Evolutionary conservation across 2,888 invertebrate genomes (phyloP).

Genomic region (Pediacus dermestoides): DNA sequence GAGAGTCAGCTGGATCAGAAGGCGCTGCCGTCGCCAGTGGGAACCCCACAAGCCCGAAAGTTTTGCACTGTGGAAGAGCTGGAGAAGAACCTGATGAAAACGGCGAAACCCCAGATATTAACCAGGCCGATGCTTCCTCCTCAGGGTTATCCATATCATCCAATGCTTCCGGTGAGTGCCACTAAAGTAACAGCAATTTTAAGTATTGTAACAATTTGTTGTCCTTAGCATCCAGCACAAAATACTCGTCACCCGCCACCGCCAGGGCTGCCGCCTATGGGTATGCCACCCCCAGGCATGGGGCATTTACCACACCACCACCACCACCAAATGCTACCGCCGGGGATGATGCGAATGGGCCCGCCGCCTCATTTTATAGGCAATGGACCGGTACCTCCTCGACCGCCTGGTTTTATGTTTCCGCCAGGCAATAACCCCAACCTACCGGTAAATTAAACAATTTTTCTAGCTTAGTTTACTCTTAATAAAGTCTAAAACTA

Average conservation of each 20-base stretch:
- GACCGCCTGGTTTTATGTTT: constrained; percentile 32
- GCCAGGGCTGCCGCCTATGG: constrained; percentile 48
- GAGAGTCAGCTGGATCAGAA: constrained; percentile 25
- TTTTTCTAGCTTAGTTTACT: too few relatives aligned
- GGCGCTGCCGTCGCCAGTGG: constrained; percentile 17
- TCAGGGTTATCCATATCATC: constrained; percentile 26
- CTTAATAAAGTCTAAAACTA: too few relatives aligned
- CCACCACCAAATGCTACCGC: constrained; percentile 31
- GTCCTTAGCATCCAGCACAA: constrained; percentile 36
- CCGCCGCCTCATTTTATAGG: constrained; percentile 32
- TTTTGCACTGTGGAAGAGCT: constrained; percentile 71
- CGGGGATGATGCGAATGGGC: constrained; percentile 37
- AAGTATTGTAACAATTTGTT: constrained; percentile 8
- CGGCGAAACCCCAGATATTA: constrained; percentile 28
- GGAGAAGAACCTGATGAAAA: constrained; percentile 63
- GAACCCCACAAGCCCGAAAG: constrained; percentile 50
- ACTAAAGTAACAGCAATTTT: background rate
- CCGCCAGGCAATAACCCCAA: constrained; percentile 16
- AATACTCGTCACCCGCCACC: constrained; percentile 47
- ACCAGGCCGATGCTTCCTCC: constrained; percentile 23
- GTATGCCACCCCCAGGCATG: constrained; percentile 44
- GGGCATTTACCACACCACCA: constrained; percentile 29
- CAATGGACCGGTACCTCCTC: constrained; percentile 24
- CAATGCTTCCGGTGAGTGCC: constrained; percentile 28
- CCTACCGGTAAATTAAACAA: constrained; percentile 3